These are phyloP conservation scores for Ictidomys tridecemlineatus DNA, from an alignment of 2,113 vertebrate genomes.

Conservation along the genomic window DNA sequence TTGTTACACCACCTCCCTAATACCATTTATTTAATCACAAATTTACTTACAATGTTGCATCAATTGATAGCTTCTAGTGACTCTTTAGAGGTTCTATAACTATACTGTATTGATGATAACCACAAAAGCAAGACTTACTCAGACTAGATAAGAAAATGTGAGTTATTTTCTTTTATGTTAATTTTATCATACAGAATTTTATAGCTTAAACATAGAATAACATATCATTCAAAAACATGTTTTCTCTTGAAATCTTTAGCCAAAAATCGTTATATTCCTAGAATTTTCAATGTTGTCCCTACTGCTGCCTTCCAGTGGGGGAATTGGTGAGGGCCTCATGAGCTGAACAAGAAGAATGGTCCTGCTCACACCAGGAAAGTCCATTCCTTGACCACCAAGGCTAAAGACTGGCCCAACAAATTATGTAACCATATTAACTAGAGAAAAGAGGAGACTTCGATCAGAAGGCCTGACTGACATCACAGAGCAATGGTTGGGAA, in stretches of 20 bases:
- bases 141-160: not conserved
- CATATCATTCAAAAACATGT: not conserved
- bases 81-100: not conserved
- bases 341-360: not conserved
- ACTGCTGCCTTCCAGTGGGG: not conserved
- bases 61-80: not conserved
- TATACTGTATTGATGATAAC: not conserved
- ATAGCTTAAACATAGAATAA: conserved; percentile 6
- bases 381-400: not conserved
- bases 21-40: not conserved
- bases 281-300: not conserved
- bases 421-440: not conserved
- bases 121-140: not conserved
- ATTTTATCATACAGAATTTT: not conserved
- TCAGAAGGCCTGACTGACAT: not conserved
- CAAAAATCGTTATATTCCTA: conserved; percentile 3
- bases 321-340: rapidly evolving
- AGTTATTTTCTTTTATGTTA: not conserved
- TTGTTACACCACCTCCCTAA: not conserved
- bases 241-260: not conserved
- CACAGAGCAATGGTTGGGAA: not conserved
- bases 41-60: not conserved
- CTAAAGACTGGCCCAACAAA: not conserved
- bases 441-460: not conserved
- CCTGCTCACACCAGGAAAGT: not conserved